Evolutionary conservation across 2,797 vertebrate species (phyloP), one percentile per base, ranked within the genome.

Genomic region (Sebastes matsubarae): DNA sequence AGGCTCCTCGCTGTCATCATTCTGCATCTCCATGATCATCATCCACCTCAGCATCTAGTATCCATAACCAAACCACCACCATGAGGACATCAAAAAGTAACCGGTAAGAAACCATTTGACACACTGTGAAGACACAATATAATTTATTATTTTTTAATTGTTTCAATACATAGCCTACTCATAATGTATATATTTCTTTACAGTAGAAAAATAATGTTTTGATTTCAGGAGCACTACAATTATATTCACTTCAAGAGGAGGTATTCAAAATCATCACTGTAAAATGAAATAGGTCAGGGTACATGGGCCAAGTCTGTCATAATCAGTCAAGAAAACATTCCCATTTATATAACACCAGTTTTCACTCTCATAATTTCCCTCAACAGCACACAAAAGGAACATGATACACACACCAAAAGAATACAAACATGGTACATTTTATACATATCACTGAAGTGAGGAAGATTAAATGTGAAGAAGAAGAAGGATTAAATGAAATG

Each of bases 171-270:
- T 76, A 84, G 57, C 25, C 70, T 87, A 87, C 60, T 84, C 24
- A 75, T 82, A 66, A 61, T 73, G 52, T 77, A 54, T 81, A 75
- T 68, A 77, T 84, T 84, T 87, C 58, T 89, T 90, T 93, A 90
- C 82, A 88, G 91, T 96, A 96, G 76, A 96, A 96, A 96, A 95
- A 95, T 94, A 95, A 92, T 79, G 68, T 92, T 90, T 90, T 88
- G 79, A 93, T 92, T 88, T 84, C 27, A 86, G 81, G 84, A 91
- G 77, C 78, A 83, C 86, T 82, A 87, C 73, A 85, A 22, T 84
- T 89, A 77, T 80, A 71, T 82, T 85, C 66, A 87, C 74, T 83
- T 90, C 16, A 77, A 76, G 59, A 86, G 75, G 66, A 90, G 79
- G 68, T 81, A 86, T 90, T 92, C 59, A 87, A 84, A 91, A 86